Evolutionary conservation across 2,113 vertebrate species (phyloP), one percentile per base, ranked within the genome.

Genomic region (Rissa tridactyla): DNA sequence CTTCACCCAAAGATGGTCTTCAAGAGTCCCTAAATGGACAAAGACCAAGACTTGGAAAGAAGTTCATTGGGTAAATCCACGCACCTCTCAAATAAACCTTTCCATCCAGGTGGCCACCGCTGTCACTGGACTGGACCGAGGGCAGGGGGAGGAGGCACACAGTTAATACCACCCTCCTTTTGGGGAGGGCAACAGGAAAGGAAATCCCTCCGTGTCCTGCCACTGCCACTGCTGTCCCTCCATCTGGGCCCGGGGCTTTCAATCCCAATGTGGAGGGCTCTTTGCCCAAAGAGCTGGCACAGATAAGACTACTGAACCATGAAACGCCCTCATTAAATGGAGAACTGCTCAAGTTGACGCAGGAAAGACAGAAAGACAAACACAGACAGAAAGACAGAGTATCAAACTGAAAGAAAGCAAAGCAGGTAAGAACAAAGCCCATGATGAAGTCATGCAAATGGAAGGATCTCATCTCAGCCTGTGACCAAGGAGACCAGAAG

Each of bases 81-180:
- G 4, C 6, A 82, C 10, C 23, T 73, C 49, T 57, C 27, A 72
- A 64, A 21, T 15, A 5, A 76, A 23, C 34, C 12, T 7, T 85
- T 57, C 76, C 21, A 14, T 36, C 32, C 2, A 2, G 2, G 18
- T 19, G 13, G 38, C 10, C 52, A 64, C 4, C 47, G n/a, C 20
- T 11, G 38, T 8, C 0, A 0, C 47, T 62, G 44, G 47, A 76
- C 20, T 2, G 2, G 30, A 60, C 5, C 2, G 12, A 71, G 20
- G 10, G 26, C 3, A 12, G 15, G 36, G 3, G 10, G 46, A 87
- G 19, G 26, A 75, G n/a, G 32, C 27, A 70, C 51, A 54, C 5
- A n/a, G 44, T 18, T 71, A 47, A n/a, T 3, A 57, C 25, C 1
- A 1, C 9, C 21, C 30, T n/a, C 14, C 38, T 58, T 86, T 40